A percentile compares a stretch with the other conserved stretches of the same genome.
phyloP scores from a whole-genome alignment of 2,888 invertebrate species.

The Isoperla grammatica region DNA sequence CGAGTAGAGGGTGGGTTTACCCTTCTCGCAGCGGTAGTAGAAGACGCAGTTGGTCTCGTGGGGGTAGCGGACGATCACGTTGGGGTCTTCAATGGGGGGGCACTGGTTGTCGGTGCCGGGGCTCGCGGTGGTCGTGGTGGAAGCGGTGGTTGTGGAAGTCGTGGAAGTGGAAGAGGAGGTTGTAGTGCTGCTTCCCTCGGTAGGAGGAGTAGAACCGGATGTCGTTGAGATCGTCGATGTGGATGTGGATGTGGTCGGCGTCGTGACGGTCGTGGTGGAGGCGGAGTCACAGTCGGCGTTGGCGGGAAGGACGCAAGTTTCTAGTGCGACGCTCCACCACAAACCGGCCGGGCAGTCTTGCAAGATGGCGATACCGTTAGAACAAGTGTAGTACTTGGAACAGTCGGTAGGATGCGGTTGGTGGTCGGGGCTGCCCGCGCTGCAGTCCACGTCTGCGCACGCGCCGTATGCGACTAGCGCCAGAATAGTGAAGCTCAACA shows the following conservation, averaged over 20 bases:
- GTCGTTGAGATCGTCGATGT: background rate
- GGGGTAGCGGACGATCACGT: background rate
- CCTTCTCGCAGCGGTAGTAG: background rate
- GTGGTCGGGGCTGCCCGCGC: background rate
- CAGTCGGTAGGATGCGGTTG: constrained; percentile 10
- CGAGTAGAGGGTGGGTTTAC: background rate
- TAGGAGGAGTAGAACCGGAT: background rate
- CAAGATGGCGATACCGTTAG: background rate
- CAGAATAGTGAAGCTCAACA: too few species aligned
- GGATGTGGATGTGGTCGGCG: background rate
- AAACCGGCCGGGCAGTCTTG: background rate
- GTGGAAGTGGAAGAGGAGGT: background rate
- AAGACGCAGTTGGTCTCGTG: background rate
- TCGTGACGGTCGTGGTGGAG: background rate
- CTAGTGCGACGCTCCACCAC: background rate
- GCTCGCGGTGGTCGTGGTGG: background rate
- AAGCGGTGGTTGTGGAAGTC: background rate
- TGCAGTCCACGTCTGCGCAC: too few species aligned
- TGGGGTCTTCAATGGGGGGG: background rate
- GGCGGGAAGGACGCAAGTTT: background rate
- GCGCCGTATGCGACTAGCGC: too few species aligned
- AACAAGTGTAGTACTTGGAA: constrained; percentile 1
- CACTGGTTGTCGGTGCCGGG: background rate
- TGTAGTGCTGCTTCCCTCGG: background rate
- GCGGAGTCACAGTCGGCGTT: background rate